Percentiles rank a stretch among this genome's conserved stretches.
These are phyloP conservation scores for Phoebastria nigripes DNA, from an alignment of 2,797 vertebrate genomes.

Conservation along the genomic window DNA sequence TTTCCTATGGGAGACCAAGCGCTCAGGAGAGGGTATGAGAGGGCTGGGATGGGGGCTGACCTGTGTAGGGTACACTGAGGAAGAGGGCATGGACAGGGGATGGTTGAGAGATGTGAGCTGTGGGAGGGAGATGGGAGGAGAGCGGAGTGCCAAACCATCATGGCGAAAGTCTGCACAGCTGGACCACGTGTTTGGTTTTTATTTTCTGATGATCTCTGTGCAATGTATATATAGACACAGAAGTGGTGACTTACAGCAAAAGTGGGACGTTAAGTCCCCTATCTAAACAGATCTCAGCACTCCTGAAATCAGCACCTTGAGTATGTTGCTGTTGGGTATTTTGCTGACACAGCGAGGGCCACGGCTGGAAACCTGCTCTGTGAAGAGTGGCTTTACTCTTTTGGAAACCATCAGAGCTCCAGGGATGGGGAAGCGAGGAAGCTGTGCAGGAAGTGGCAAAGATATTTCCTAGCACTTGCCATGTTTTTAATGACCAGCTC, in stretches of 20 bases:
- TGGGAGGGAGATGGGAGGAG: neutral
- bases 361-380: neutral
- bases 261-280: neutral
- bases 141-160: neutral
- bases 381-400: neutral
- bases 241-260: neutral
- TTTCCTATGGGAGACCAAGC: neutral
- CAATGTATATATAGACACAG: neutral
- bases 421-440: neutral
- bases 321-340: neutral
- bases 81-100: neutral
- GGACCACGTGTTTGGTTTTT: neutral
- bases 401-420: neutral
- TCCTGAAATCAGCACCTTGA: neutral
- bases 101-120: neutral
- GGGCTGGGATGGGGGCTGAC: neutral
- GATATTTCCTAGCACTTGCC: neutral
- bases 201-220: neutral
- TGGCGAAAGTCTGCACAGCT: neutral
- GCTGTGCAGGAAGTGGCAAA: neutral
- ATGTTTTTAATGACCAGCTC: neutral
- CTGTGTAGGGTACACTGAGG: accelerated
- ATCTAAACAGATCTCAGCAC: neutral
- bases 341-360: neutral
- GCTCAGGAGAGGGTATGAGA: neutral